Evolutionary conservation across 2,797 vertebrate genomes (phyloP).

Genomic region (Gadopsis bispinosus): DNA sequence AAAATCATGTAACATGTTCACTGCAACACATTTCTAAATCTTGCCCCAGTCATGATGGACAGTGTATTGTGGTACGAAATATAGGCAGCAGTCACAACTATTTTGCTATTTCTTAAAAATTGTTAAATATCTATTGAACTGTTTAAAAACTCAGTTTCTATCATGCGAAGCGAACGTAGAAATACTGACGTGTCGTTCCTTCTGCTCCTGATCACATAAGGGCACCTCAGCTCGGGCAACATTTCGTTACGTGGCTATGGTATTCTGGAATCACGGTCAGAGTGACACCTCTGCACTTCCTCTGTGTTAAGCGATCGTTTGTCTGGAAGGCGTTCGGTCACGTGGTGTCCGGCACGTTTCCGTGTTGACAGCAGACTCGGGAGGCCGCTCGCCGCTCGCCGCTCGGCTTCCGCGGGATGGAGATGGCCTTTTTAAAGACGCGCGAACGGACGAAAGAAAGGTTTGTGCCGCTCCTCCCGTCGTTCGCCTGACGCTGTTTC

Average conservation of each 20-base stretch:
- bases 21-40: background rate
- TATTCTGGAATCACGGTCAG: background rate
- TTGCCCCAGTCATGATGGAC: background rate
- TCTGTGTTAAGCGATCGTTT: background rate
- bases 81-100: background rate
- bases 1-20: too few relatives aligned
- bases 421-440: slow-evolving; percentile 84
- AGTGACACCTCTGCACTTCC: slow-evolving; percentile 2
- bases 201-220: background rate
- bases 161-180: background rate
- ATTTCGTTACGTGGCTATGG: background rate
- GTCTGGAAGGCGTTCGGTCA: slow-evolving; percentile 51
- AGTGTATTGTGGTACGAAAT: background rate
- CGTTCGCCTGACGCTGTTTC: background rate
- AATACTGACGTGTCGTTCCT: background rate
- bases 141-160: background rate
- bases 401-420: slow-evolving; percentile 32
- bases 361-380: slow-evolving; percentile 73
- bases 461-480: slow-evolving; percentile 59
- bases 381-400: background rate
- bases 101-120: background rate
- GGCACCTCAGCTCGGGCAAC: background rate
- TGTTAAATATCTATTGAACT: too few relatives aligned
- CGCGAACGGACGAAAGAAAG: slow-evolving; percentile 82
- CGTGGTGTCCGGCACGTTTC: slow-evolving; percentile 71